Conservation (phyloP, 2,888 invertebrate species). For the Dicranocentrus wangi region DNA sequence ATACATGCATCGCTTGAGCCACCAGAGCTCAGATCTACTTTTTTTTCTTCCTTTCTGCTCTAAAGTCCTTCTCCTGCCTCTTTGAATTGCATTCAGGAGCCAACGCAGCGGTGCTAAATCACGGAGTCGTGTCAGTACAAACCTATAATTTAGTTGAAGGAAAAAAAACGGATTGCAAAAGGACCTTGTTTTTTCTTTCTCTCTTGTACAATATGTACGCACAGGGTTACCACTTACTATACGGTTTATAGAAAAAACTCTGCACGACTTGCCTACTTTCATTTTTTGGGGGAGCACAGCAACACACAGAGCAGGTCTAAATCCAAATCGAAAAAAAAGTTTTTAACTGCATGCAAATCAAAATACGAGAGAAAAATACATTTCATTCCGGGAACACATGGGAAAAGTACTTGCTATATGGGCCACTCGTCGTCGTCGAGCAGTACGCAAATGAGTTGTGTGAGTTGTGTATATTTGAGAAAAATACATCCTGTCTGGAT, state of each 20-base stretch:
- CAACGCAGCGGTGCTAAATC: slow-evolving; percentile 57
- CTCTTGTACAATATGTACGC: no score
- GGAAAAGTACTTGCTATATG: not conserved
- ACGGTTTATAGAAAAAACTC: no score
- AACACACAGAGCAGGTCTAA: no score
- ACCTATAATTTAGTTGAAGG: slow-evolving; percentile 54
- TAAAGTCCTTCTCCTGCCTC: slow-evolving; percentile 16
- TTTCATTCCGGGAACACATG: no score
- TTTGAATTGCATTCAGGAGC: slow-evolving; percentile 15
- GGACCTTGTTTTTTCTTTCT: not conserved
- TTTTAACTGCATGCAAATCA: not conserved
- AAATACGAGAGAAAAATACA: not conserved
- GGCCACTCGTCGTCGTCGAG: no score
- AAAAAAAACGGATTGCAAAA: slow-evolving; percentile 21
- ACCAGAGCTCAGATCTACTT: not conserved
- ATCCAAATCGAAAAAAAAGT: not conserved
- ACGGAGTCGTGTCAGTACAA: slow-evolving; percentile 54
- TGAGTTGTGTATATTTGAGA: not conserved
- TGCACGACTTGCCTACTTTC: no score
- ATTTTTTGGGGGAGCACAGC: no score
- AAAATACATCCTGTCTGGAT: slow-evolving; percentile 33
- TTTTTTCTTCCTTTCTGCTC: not conserved
- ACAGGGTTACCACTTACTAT: no score
- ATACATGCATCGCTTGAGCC: not conserved
- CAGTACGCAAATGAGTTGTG: not conserved